phyloP scores from a whole-genome alignment of 2,797 vertebrate species.

The Steatocranus sp. region DNA sequence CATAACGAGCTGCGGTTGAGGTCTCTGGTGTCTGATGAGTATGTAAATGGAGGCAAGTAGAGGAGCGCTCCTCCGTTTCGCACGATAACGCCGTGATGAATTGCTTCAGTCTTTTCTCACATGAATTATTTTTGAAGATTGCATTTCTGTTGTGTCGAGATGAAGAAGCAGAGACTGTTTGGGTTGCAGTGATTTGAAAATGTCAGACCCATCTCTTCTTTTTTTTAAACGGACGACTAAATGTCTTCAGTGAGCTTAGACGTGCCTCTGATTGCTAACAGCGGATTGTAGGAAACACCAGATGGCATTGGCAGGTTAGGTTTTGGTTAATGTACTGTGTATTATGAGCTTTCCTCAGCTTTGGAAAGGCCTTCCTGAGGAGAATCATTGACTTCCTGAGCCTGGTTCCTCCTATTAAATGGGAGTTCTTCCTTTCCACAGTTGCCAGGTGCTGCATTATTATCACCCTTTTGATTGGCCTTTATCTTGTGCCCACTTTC shows the following conservation, averaged over 20 bases:
- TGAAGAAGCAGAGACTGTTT: not conserved
- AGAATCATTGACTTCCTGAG: not conserved
- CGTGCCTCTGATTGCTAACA: not conserved
- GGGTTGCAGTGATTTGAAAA: not conserved
- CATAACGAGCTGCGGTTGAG: not conserved
- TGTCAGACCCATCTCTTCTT: not conserved
- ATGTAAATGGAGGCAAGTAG: slow-evolving; percentile 11
- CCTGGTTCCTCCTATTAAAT: not conserved
- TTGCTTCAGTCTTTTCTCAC: not conserved
- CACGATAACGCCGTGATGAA: not conserved
- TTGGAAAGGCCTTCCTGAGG: not conserved
- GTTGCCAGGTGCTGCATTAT: not conserved
- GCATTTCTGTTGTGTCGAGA: not conserved
- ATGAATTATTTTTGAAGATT: not conserved
- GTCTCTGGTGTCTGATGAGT: not conserved
- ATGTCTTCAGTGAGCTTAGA: not conserved
- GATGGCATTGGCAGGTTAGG: not conserved
- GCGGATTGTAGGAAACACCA: not conserved
- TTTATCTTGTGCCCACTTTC: not conserved
- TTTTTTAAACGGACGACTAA: not conserved
- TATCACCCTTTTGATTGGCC: not conserved
- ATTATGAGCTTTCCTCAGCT: not conserved
- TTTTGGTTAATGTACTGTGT: not conserved
- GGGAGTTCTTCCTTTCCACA: not conserved
- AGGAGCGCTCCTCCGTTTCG: not conserved